Evolutionary conservation across 1,140 invertebrate species (phyloP), one percentile per base, ranked within the genome.

Genomic region (Thaumetopoea pityocampa): DNA sequence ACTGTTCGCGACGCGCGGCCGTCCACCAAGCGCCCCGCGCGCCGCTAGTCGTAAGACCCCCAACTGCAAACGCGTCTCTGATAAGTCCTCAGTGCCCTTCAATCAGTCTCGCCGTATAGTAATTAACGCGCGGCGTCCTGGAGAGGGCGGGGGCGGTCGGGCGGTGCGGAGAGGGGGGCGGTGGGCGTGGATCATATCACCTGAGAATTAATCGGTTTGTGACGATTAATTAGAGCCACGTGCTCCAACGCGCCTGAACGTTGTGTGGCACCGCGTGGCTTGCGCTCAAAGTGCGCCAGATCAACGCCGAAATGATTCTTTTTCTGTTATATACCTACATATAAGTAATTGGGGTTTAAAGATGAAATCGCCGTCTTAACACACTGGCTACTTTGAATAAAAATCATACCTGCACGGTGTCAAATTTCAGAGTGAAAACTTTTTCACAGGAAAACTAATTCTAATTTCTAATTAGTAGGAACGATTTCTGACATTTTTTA

Each of bases 191-290:
- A 77, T 79, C 68, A 83, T 81, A 79, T 78, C 73, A 81, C 72
- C 67, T 77, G 71, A 59, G 71, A 74, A 83, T 85, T 84, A 85
- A 81, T 82, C 64, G 80, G 55, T 53, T 61, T 65, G 62, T 74
- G 72, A 78, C 78, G 80, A 85, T 86, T 83, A 76, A 85, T 83
- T 74, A 80, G 42, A 37, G 60, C 55, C 68, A 69, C 63, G 72
- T 71, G 66, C 52, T 61, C 36, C 32, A 11, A 32, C 33, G 42
- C 26, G 29, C 5, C 18, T 47, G 29, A 55, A 19, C 32, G 37
- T 38, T 30, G 51, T 42, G 7, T 23, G 40, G 36, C 24, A 44
- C 42, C 36, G 55, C 49, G 57, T 62, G 50, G 51, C 44, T 33
- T 16, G 35, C 22, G 12, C 43, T 12, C 11, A 28, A 41, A 35